phyloP scores from a whole-genome alignment of 2,888 invertebrate genomes.

The Mythimna loreyi region DNA sequence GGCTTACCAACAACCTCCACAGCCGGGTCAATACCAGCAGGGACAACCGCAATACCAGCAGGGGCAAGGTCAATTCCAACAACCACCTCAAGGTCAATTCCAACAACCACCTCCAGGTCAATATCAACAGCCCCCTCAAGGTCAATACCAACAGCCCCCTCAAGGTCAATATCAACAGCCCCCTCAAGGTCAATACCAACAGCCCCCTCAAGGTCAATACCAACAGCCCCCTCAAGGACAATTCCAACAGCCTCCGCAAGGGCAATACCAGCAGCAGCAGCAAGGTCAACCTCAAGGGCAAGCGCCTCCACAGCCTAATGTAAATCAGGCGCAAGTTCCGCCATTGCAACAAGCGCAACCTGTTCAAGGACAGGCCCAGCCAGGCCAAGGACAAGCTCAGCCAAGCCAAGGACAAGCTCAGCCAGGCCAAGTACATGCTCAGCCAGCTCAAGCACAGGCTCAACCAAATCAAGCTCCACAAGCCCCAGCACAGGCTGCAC shows the following conservation, averaged over 20 bases:
- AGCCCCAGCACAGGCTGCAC: conserved; percentile 20
- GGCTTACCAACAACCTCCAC: conserved; percentile 69
- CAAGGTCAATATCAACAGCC: conserved; percentile 64
- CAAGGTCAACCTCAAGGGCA: conserved; percentile 49
- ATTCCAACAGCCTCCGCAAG: conserved; percentile 52
- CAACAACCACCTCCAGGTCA: conserved; percentile 63
- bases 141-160: conserved; percentile 63
- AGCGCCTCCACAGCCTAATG: conserved; percentile 49
- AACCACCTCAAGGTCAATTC: conserved; percentile 63
- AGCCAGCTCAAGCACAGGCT: not conserved
- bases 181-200: conserved; percentile 66
- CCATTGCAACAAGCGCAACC: conserved; percentile 48
- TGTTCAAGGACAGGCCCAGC: conserved; percentile 42
- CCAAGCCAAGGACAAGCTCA: conserved; percentile 20
- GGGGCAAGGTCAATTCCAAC: conserved; percentile 59
- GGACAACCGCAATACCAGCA: conserved; percentile 63
- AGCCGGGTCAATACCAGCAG: conserved; percentile 58
- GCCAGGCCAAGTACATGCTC: conserved; percentile 28
- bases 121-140: conserved; percentile 41
- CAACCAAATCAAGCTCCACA: conserved; percentile 52
- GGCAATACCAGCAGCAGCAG: conserved; percentile 58
- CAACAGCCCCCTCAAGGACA: conserved; percentile 66
- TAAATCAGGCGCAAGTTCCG: conserved; percentile 54
- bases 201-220: conserved; percentile 62
- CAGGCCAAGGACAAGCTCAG: conserved; percentile 45